phyloP scores from a whole-genome alignment of 2,888 invertebrate genomes.

The Conchocele bisecta region DNA sequence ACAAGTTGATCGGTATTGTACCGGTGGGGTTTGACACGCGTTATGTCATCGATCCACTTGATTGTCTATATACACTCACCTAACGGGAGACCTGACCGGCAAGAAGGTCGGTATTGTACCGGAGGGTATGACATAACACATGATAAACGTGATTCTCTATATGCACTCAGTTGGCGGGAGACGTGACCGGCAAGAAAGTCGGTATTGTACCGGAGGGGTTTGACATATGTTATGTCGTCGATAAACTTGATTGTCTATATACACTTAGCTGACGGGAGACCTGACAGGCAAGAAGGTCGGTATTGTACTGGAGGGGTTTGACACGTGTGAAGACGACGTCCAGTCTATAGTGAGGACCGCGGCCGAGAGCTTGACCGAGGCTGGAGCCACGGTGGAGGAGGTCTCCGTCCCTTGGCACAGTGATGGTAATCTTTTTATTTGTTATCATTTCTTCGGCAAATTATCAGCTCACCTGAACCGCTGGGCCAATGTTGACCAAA shows the following conservation, averaged over 20 bases:
- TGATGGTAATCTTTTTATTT: conserved; percentile 69
- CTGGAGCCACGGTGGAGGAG: conserved; percentile 69
- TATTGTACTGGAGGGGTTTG: conserved; percentile 76
- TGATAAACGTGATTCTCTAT: too few relatives aligned
- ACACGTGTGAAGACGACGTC: conserved; percentile 64
- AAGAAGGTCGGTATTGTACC: conserved; percentile 71
- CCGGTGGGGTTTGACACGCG: conserved; percentile 74
- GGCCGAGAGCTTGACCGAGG: conserved; percentile 46
- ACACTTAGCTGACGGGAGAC: conserved; percentile 64
- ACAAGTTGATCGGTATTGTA: conserved; percentile 72
- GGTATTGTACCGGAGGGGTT: conserved; percentile 79
- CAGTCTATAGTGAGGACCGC: conserved; percentile 63
- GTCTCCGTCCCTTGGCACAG: conserved; percentile 73
- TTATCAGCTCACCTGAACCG: too few relatives aligned
- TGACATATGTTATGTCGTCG: conserved; percentile 63
- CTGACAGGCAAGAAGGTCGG: conserved; percentile 70
- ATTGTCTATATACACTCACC: too few relatives aligned
- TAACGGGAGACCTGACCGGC: conserved; percentile 61
- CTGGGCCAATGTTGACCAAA: too few relatives aligned
- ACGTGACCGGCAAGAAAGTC: too few relatives aligned
- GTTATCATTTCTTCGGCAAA: too few relatives aligned
- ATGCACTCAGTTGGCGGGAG: too few relatives aligned
- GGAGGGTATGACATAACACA: too few relatives aligned
- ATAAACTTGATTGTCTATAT: too few relatives aligned
- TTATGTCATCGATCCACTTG: conserved; percentile 67